Conservation (phyloP, 2,113 vertebrate species). For the Dinomys branickii region DNA sequence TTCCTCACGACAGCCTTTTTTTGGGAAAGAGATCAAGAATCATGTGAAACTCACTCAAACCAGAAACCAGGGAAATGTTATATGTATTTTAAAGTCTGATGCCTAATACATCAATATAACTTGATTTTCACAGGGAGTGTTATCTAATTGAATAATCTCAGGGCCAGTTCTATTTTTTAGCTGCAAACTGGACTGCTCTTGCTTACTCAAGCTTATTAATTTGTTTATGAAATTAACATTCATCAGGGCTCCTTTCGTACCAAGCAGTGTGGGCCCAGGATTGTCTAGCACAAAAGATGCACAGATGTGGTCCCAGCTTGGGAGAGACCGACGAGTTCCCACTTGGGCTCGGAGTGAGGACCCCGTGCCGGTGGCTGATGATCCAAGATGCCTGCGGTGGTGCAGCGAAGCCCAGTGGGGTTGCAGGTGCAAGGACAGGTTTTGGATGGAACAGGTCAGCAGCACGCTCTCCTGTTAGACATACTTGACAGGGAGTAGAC, state of each 20-base stretch:
- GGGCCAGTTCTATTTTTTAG: constrained; percentile 24
- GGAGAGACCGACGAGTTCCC: not conserved
- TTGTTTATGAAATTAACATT: constrained; percentile 14
- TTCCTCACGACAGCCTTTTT: not conserved
- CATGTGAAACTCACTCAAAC: not conserved
- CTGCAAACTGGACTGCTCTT: not conserved
- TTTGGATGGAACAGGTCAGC: not conserved
- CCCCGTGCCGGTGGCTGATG: not conserved
- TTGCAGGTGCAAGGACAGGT: not conserved
- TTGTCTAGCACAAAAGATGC: not conserved
- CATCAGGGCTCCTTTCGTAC: not conserved
- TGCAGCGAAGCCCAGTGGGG: not conserved
- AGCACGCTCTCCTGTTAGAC: not conserved
- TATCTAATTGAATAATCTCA: not conserved
- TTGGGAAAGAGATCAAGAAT: not conserved
- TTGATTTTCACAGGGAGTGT: constrained; percentile 45
- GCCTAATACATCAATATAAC: not conserved
- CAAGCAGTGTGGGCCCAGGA: not conserved
- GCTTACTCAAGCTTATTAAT: constrained; percentile 42
- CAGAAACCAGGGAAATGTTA: not conserved
- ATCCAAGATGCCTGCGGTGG: not conserved
- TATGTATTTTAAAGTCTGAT: not conserved
- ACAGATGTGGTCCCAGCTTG: not conserved
- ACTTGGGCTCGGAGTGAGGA: not conserved
- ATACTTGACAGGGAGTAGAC: not conserved